Evolutionary conservation across 35 echinoderm and acorn worm species (phyloP), one percentile per base, ranked within the genome.

Genomic region (Lytechinus variegatus): DNA sequence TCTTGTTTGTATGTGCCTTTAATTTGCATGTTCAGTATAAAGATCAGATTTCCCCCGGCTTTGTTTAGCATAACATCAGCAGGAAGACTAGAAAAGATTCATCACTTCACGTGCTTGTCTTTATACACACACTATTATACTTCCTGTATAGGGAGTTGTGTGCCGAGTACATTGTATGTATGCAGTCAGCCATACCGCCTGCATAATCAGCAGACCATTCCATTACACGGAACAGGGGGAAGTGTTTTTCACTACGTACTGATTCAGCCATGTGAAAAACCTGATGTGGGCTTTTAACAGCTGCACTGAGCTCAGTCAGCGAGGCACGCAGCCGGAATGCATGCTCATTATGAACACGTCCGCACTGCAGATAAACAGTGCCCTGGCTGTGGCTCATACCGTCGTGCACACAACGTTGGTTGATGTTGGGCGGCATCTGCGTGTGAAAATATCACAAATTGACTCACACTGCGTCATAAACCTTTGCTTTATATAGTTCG

Each of bases 191-290:
- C 92, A 53, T 57, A 57, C 92, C 52, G 92, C 92, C 92, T 93
- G 92, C 92, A 93, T 93, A 93, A 93, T 93, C 92, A 54, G 52
- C 57, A 54, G 92, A 57, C 92, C 55, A 9, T 93, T 93, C 92
- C 92, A 93, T 57, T 93, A 10, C 27, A 19, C 55, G n/a, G 13
- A 21, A 11, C 8, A 54, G 92, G 92, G 54, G 92, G 11, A 55
- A 55, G 55, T 27, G 29, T 52, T 90, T 14, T 44, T 44, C 56
- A 58, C 9, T 58, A 58, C 88, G 52, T 90, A 54, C 88, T 54
- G 28, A 90, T 44, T 54, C 88, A 52, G 66, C 66, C 13, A 90
- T 44, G 27, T 29, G 88, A 14, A 90, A 90, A 90, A 90, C 88
- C 88, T 90, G 29, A 44, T 27, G 29, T 90, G 21, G 88, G 33